Percentiles rank a stretch among this genome's conserved stretches.
phyloP scores from a whole-genome alignment of 2,797 vertebrate genomes.

The Pteronotus mesoamericanus region DNA sequence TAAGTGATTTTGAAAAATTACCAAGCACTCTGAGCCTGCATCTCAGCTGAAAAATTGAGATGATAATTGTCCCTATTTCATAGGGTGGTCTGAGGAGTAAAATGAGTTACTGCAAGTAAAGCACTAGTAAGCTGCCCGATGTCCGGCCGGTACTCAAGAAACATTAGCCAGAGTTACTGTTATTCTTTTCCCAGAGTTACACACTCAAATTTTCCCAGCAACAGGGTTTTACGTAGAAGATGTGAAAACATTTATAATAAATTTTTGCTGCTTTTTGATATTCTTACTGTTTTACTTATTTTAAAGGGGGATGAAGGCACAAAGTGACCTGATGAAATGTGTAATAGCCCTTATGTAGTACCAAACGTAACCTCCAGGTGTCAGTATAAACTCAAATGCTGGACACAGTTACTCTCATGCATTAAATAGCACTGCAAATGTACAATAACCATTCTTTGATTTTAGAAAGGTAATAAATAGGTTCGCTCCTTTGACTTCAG shows the following conservation, averaged over 20 bases:
- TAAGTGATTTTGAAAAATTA: not conserved
- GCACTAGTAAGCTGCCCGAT: too few species aligned
- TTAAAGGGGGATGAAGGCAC: not conserved
- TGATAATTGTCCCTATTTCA: not conserved
- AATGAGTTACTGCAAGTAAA: not conserved
- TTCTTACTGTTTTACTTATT: not conserved
- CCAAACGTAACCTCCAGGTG: slow-evolving; percentile 72
- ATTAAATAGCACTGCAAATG: not conserved
- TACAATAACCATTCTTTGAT: not conserved
- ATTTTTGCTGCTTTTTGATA: not conserved
- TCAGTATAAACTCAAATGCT: slow-evolving; percentile 73
- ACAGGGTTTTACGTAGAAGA: not conserved
- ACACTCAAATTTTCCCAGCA: not conserved
- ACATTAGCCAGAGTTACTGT: not conserved
- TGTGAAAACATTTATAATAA: not conserved
- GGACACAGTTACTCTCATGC: not conserved
- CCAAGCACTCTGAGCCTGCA: not conserved
- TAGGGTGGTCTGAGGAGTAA: not conserved
- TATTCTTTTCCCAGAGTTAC: not conserved
- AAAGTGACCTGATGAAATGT: not conserved
- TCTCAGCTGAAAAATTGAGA: fast-evolving
- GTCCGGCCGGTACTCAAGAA: not conserved
- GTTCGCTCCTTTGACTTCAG: not conserved
- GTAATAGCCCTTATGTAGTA: not conserved
- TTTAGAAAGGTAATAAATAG: not conserved